Evolutionary conservation across 2,113 vertebrate species (phyloP).

Genomic region (Onychorhynchus coronatus): DNA sequence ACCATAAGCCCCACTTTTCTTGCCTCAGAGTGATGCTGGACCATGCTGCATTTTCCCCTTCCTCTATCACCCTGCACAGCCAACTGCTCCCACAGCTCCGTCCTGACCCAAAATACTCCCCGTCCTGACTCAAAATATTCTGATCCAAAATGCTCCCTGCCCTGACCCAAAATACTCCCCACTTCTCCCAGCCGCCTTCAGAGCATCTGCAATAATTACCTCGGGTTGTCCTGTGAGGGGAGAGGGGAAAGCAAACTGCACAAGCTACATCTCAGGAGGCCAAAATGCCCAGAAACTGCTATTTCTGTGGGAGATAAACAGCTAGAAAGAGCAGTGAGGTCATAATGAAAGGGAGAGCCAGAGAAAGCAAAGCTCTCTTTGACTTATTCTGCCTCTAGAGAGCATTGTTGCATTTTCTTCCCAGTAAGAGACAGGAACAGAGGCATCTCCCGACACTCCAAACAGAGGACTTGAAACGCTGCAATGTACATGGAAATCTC

Average conservation of each 20-base stretch:
- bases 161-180: background rate
- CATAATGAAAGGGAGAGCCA: background rate
- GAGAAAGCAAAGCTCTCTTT: background rate
- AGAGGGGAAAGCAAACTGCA: background rate
- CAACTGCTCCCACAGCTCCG: background rate
- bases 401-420: slow-evolving; percentile 66
- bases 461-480: background rate
- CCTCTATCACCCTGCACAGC: background rate
- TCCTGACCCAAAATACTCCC: background rate
- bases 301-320: background rate
- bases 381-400: slow-evolving; percentile 63
- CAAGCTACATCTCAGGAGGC: background rate
- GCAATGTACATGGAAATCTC: background rate
- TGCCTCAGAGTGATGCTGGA: background rate
- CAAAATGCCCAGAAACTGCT: background rate
- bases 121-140: background rate
- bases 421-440: background rate
- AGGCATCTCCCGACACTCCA: background rate
- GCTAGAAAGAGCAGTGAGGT: background rate
- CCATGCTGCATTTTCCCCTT: background rate
- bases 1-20: rapidly evolving
- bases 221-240: background rate
- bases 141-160: background rate
- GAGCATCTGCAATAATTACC: rapidly evolving
- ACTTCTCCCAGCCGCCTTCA: background rate